phyloP scores from a whole-genome alignment of 2,888 invertebrate genomes.

The Odontocerum albicorne region DNA sequence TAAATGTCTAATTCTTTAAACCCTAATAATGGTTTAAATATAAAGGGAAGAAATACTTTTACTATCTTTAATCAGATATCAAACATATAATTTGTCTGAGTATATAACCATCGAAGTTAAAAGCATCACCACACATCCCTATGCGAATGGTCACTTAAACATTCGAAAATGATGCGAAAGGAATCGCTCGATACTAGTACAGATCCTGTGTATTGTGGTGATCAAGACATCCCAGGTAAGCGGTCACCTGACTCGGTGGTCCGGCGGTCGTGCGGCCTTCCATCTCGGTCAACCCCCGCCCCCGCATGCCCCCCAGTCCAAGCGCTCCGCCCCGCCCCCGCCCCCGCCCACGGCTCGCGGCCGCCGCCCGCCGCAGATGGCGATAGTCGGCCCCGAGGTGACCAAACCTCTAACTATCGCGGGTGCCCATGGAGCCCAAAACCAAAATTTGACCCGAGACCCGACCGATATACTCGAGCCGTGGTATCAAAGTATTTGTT shows the following conservation, averaged over 20 bases:
- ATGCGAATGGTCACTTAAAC: too few species aligned
- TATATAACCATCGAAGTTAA: too few species aligned
- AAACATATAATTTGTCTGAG: too few species aligned
- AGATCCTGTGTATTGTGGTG: slow-evolving; percentile 18
- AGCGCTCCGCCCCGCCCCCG: neutral
- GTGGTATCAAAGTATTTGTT: too few species aligned
- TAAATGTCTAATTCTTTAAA: too few species aligned
- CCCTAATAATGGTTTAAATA: too few species aligned
- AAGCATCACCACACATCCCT: too few species aligned
- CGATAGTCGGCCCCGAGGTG: slow-evolving; percentile 32
- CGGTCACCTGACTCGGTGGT: slow-evolving; percentile 11
- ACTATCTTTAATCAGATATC: too few species aligned
- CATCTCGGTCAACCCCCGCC: slow-evolving; percentile 41
- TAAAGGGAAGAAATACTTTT: too few species aligned
- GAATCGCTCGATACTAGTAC: too few species aligned
- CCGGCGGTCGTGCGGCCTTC: slow-evolving; percentile 47
- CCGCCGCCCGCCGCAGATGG: slow-evolving; percentile 43
- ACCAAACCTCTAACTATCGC: slow-evolving; percentile 29
- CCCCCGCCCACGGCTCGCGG: slow-evolving; percentile 40
- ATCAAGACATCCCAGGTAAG: slow-evolving; percentile 20
- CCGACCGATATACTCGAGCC: slow-evolving; percentile 18
- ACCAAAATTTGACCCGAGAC: slow-evolving; percentile 29
- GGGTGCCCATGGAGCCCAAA: slow-evolving; percentile 21
- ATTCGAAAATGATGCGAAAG: too few species aligned
- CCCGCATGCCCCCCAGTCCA: slow-evolving; percentile 40